Percentiles rank a stretch among this genome's conserved stretches.
Conservation (phyloP, 2,113 vertebrate species). For the Pycnonotus jocosus region DNA sequence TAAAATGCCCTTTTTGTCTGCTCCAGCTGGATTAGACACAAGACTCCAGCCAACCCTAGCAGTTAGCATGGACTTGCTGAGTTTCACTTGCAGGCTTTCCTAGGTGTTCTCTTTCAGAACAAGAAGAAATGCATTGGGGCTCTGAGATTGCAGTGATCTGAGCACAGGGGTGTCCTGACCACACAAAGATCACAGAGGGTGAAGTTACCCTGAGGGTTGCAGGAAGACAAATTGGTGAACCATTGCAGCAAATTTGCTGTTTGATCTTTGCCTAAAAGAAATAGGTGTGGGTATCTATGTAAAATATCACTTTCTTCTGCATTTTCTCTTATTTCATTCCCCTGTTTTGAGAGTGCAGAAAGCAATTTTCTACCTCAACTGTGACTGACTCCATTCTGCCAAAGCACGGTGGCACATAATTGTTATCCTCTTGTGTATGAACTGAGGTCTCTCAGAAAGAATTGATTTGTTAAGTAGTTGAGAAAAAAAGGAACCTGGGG, state of each 20-base stretch:
- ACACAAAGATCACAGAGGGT: not conserved
- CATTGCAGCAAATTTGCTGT: not conserved
- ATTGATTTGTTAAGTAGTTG: not conserved
- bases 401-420: not conserved
- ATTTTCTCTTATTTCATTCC: not conserved
- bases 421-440: not conserved
- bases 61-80: not conserved
- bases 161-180: not conserved
- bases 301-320: not conserved
- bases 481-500: not conserved
- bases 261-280: not conserved
- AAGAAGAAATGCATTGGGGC: not conserved
- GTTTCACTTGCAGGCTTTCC: not conserved
- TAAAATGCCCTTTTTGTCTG: not conserved
- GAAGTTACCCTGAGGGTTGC: not conserved
- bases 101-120: not conserved
- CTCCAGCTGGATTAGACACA: not conserved
- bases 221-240: not conserved
- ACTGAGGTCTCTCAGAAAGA: not conserved
- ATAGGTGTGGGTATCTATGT: not conserved
- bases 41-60: not conserved
- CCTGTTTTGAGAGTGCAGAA: not conserved
- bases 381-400: not conserved
- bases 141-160: not conserved
- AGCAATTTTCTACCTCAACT: constrained; percentile 28